These are phyloP conservation scores for Campylorhamphus procurvoides DNA, from an alignment of 2,113 vertebrate genomes.

Conservation along the genomic window DNA sequence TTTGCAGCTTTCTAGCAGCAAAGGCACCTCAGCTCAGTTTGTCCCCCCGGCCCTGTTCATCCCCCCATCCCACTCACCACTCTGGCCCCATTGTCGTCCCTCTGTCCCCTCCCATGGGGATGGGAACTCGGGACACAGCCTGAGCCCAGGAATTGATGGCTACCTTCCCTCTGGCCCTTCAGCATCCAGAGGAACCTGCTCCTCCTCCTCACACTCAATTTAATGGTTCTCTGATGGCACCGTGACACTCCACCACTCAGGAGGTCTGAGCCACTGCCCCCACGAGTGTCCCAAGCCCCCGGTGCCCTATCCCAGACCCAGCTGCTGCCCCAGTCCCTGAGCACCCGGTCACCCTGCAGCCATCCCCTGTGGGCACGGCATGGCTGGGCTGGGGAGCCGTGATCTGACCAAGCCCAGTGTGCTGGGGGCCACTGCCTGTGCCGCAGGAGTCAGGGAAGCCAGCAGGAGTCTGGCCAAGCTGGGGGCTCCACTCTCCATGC, in stretches of 20 bases:
- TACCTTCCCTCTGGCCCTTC: neutral
- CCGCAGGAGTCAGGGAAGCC: neutral
- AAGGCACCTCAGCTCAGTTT: neutral
- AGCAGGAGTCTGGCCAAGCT: neutral
- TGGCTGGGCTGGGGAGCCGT: neutral
- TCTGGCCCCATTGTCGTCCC: neutral
- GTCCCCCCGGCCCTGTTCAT: neutral
- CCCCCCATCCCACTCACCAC: too few relatives aligned
- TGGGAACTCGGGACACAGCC: neutral
- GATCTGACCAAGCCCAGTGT: rapidly evolving
- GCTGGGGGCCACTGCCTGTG: rapidly evolving
- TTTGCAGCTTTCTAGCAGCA: rapidly evolving
- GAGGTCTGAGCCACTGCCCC: neutral
- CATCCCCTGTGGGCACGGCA: rapidly evolving
- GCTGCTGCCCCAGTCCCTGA: neutral
- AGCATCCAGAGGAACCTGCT: neutral
- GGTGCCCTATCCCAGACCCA: neutral
- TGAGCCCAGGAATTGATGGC: neutral
- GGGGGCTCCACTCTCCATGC: neutral
- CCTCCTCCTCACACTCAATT: rapidly evolving
- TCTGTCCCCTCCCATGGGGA: neutral
- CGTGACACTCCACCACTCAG: rapidly evolving
- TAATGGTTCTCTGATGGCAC: rapidly evolving
- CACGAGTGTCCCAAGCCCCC: rapidly evolving
- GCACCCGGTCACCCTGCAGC: neutral